Evolutionary conservation across 2,888 invertebrate genomes (phyloP).

Genomic region (Nysson spinosus): DNA sequence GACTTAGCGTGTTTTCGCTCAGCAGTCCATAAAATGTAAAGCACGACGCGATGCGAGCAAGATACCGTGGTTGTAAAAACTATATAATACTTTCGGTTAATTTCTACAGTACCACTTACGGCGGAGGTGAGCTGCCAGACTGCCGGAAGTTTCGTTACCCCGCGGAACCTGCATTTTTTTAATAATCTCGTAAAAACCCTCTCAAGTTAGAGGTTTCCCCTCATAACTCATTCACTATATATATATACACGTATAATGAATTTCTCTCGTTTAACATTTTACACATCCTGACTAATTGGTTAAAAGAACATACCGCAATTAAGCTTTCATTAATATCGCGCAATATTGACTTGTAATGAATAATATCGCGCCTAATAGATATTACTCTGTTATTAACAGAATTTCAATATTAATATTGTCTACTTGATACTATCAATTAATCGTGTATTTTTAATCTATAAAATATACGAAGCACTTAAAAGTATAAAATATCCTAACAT

Average conservation of each 20-base stretch:
- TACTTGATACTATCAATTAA: too few species aligned
- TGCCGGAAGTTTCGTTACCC: slow-evolving; percentile 44
- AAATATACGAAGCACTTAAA: too few species aligned
- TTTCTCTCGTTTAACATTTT: too few species aligned
- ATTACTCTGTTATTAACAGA: too few species aligned
- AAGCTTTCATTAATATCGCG: too few species aligned
- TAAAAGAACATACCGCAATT: too few species aligned
- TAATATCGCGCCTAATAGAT: too few species aligned
- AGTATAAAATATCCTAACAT: too few species aligned
- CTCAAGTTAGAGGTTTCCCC: slow-evolving; percentile 43
- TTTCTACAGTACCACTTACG: slow-evolving; percentile 64
- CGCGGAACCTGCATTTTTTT: slow-evolving; percentile 42
- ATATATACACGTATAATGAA: slow-evolving; percentile 46
- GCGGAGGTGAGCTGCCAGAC: slow-evolving; percentile 39
- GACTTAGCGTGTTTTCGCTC: slow-evolving; percentile 49
- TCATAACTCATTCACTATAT: slow-evolving; percentile 33
- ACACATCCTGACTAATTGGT: too few species aligned
- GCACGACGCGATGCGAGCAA: slow-evolving; percentile 42
- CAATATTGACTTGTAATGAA: too few species aligned
- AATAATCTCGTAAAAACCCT: slow-evolving; percentile 53
- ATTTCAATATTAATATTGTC: too few species aligned
- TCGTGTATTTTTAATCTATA: too few species aligned
- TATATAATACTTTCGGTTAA: slow-evolving; percentile 66
- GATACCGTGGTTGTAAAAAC: slow-evolving; percentile 49
- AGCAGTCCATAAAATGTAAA: slow-evolving; percentile 49